These are phyloP conservation scores for Dynastes hyllus DNA, from an alignment of 2,888 invertebrate genomes.

Conservation along the genomic window DNA sequence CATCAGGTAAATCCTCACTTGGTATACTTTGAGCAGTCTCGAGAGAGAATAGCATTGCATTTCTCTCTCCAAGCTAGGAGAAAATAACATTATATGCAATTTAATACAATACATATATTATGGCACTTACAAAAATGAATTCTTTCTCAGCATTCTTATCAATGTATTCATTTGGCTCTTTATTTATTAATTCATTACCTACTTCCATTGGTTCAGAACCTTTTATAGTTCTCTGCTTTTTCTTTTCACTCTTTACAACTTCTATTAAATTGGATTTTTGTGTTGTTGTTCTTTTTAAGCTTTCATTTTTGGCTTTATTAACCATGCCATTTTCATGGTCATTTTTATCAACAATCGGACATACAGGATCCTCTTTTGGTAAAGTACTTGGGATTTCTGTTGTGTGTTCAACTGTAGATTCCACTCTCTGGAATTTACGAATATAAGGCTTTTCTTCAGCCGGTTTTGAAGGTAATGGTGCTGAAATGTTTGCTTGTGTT, in stretches of 20 bases:
- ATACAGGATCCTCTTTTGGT: slow-evolving; percentile 19
- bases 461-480: slow-evolving; percentile 72
- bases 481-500: slow-evolving; percentile 82
- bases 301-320: slow-evolving; percentile 41
- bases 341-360: not conserved
- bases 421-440: slow-evolving; percentile 59
- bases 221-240: slow-evolving; percentile 55
- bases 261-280: slow-evolving; percentile 50
- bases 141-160: slow-evolving; percentile 61
- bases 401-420: slow-evolving; percentile 41
- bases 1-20: slow-evolving; percentile 86
- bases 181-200: slow-evolving; percentile 49
- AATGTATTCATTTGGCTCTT: slow-evolving; percentile 52
- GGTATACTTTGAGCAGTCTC: slow-evolving; percentile 77
- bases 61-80: slow-evolving; percentile 81
- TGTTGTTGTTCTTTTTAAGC: slow-evolving; percentile 13
- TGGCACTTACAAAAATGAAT: slow-evolving; percentile 69
- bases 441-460: slow-evolving; percentile 69
- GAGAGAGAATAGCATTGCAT: slow-evolving; percentile 82
- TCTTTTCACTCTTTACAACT: slow-evolving; percentile 59
- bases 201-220: slow-evolving; percentile 50
- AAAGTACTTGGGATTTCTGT: slow-evolving; percentile 23
- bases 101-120: not conserved
- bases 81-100: not conserved
- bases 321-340: slow-evolving; percentile 18